Conservation (phyloP, 2,113 vertebrate genomes). For the Marcusenius ussheri region DNA sequence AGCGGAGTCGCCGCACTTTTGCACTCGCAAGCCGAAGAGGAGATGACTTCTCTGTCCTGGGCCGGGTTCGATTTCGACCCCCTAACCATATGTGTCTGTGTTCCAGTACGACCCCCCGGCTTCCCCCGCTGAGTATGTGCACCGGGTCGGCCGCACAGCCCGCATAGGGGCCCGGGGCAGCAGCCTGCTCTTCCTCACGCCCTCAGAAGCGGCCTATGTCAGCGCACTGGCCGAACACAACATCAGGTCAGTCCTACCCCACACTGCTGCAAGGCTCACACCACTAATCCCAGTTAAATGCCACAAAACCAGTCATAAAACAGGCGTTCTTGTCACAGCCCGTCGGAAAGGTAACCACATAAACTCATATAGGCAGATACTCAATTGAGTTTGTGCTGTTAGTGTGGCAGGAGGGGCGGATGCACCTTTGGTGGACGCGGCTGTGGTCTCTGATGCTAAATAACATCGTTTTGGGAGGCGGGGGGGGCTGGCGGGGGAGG, state of each 20-base stretch:
- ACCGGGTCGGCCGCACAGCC: conserved; percentile 86
- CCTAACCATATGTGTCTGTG: neutral
- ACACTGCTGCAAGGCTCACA: neutral
- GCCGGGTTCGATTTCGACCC: neutral
- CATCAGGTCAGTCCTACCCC: conserved; percentile 75
- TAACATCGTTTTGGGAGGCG: neutral
- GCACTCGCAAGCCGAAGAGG: neutral
- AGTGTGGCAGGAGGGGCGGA: neutral
- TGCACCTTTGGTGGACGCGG: neutral
- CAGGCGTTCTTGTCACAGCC: neutral
- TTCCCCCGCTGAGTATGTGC: conserved; percentile 81
- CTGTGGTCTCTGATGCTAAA: neutral
- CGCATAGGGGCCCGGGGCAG: conserved; percentile 79
- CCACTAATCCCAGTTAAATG: neutral
- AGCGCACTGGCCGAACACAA: conserved; percentile 80
- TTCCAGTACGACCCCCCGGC: conserved; percentile 76
- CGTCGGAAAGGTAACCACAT: neutral
- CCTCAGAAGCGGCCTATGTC: conserved; percentile 82
- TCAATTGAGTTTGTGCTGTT: neutral
- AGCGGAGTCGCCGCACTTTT: neutral
- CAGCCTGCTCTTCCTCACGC: conserved; percentile 87
- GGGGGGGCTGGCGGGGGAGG: no score
- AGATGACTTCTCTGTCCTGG: neutral
- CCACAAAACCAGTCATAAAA: neutral
- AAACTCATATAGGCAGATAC: neutral